Evolutionary conservation across 2,797 vertebrate species (phyloP), one percentile per base, ranked within the genome.

Genomic region (Rhynchotus rufescens): DNA sequence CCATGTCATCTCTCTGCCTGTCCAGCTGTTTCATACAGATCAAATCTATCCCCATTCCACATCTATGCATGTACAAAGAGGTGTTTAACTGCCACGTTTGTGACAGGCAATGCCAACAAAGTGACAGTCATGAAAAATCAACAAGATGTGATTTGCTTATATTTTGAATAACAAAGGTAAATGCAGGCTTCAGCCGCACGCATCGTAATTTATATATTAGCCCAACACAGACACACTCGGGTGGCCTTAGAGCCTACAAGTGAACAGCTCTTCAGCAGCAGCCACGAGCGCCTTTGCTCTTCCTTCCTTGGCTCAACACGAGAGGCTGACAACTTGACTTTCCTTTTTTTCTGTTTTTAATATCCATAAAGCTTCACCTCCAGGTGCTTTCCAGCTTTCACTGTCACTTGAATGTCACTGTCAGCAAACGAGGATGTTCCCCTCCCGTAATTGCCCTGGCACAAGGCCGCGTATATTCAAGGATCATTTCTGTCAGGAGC

Each of bases 401-500:
- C 19, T 84, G 90, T 65, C 86, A 51, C 66, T 82, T 74, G 73
- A 84, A 75, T 32, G 72, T 86, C 90, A 73, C 61, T 78, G 79
- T 40, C 89, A 85, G 83, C 61, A 88, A 59, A 59, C 25, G 32
- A 1, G 2, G 82, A 28, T 78, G 78, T 76, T 10, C 45, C n/a
- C 12, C 26, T 56, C 67, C 42, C 17, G 4, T 5, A 87, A 95
- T 30, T 72, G 88, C 76, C 93, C 93, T 86, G 91, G 93, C 82
- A 80, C 30, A 2, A 90, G 86, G 94, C 66, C 1, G 14, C 71
- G 84, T 34, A 36, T 26, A 45, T 61, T 84, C 51, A 17, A 76
- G 96, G 96, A 94, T 94, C 56, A 8, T 84, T 97, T 94, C 92
- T 95, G 87, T 94, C 95, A 94, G 73, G 84, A 92, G 60, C 26